Percentiles rank a stretch among this genome's conserved stretches.
These are phyloP conservation scores for Pangasius mekongensis DNA, from an alignment of 2,797 vertebrate species.

Conservation along the genomic window DNA sequence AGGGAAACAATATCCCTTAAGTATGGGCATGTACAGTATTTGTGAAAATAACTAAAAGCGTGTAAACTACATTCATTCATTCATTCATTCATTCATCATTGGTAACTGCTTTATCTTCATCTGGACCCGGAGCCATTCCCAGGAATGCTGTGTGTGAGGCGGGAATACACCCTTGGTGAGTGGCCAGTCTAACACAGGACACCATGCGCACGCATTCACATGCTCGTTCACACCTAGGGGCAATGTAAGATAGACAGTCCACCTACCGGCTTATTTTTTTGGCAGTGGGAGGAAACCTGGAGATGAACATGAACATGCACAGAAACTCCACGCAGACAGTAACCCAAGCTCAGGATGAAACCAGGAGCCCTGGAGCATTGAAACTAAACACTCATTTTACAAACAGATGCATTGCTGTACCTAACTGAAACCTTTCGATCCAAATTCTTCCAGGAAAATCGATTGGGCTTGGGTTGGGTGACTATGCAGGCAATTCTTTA, in stretches of 20 bases:
- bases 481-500: neutral
- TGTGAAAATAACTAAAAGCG: neutral
- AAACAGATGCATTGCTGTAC: neutral
- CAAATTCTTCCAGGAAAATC: neutral
- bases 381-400: neutral
- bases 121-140: neutral
- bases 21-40: neutral
- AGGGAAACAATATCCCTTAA: neutral
- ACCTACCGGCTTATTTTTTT: neutral
- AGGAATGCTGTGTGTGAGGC: too few species aligned
- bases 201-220: neutral
- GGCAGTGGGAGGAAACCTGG: neutral
- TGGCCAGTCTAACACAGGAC: neutral
- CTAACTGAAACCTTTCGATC: constrained; percentile 7
- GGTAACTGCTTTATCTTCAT: neutral
- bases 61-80: neutral
- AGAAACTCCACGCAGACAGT: neutral
- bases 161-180: neutral
- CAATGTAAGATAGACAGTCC: neutral
- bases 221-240: neutral
- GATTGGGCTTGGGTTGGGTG: neutral
- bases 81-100: neutral
- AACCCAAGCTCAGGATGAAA: neutral
- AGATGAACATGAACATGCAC: neutral
- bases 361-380: neutral